Conservation (phyloP, 2,797 vertebrate species). For the Oreochromis grahami region DNA sequence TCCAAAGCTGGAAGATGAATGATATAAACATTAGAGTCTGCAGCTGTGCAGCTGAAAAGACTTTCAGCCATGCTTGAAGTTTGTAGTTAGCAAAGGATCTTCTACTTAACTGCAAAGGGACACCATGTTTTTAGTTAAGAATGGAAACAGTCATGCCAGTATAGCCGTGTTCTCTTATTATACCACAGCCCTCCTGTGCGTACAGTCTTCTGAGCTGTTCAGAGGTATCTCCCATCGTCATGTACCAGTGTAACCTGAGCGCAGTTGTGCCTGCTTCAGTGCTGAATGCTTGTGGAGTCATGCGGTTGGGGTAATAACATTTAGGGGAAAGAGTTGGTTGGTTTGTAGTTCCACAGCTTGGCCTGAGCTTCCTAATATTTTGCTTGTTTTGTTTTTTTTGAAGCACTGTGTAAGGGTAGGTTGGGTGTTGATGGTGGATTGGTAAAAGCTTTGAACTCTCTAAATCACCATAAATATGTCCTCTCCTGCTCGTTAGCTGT, state of each 20-base stretch:
- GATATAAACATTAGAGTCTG: slow-evolving; percentile 17
- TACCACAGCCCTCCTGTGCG: background rate
- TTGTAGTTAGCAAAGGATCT: background rate
- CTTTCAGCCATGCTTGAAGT: background rate
- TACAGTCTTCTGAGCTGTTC: background rate
- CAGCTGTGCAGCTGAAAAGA: slow-evolving; percentile 21
- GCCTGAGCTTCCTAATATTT: background rate
- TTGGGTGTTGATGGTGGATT: background rate
- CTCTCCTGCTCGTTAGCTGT: background rate
- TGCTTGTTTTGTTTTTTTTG: background rate
- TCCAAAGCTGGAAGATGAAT: slow-evolving; percentile 12
- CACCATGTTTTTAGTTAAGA: background rate
- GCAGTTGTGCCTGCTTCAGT: background rate
- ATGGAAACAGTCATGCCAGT: background rate
- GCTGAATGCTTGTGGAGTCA: slow-evolving; percentile 18
- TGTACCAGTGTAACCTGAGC: slow-evolving; percentile 36
- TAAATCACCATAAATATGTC: background rate
- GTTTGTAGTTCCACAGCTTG: background rate
- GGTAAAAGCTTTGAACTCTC: background rate
- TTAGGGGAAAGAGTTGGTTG: background rate
- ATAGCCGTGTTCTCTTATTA: background rate
- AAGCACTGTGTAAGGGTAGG: background rate
- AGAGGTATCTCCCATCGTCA: background rate
- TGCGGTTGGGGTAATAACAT: background rate
- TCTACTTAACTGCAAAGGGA: background rate